Percentiles rank a stretch among this genome's conserved stretches.
Evolutionary conservation across 2,888 invertebrate genomes (phyloP).

Genomic region (Lucinisca nassula): DNA sequence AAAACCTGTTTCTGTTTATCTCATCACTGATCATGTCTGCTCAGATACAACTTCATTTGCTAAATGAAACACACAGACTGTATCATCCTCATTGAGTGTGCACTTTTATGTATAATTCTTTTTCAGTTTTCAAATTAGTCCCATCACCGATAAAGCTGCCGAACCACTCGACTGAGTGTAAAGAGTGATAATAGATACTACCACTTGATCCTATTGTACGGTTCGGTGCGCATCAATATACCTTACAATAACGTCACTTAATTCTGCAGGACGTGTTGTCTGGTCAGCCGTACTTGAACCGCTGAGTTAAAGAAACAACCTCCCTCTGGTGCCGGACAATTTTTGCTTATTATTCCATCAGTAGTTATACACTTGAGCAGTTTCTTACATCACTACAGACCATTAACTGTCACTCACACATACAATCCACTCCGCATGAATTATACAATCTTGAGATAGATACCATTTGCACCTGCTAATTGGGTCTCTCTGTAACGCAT

Average conservation of each 20-base stretch:
- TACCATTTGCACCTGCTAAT: constrained; percentile 36
- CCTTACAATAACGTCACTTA: not conserved
- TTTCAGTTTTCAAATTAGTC: not conserved
- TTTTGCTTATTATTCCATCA: constrained; percentile 42
- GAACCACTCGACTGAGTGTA: not conserved
- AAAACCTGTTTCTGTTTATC: too few relatives aligned
- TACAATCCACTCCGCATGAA: constrained; percentile 23
- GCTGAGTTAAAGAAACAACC: constrained; percentile 2
- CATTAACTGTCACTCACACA: constrained; percentile 54
- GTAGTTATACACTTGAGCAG: constrained; percentile 50
- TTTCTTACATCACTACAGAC: constrained; percentile 25
- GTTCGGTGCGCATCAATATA: constrained; percentile 21
- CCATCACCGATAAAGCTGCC: not conserved
- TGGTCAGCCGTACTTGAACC: not conserved
- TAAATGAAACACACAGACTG: too few relatives aligned
- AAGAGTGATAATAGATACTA: not conserved
- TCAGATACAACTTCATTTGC: not conserved
- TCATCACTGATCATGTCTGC: too few relatives aligned
- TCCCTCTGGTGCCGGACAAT: not conserved
- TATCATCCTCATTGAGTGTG: not conserved
- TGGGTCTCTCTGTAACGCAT: constrained; percentile 44
- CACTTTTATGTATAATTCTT: not conserved
- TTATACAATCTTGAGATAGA: constrained; percentile 44
- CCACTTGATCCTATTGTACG: constrained; percentile 42
- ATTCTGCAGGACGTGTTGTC: not conserved